phyloP scores from a whole-genome alignment of 2,797 vertebrate species.

The Crocodylus rhombifer region DNA sequence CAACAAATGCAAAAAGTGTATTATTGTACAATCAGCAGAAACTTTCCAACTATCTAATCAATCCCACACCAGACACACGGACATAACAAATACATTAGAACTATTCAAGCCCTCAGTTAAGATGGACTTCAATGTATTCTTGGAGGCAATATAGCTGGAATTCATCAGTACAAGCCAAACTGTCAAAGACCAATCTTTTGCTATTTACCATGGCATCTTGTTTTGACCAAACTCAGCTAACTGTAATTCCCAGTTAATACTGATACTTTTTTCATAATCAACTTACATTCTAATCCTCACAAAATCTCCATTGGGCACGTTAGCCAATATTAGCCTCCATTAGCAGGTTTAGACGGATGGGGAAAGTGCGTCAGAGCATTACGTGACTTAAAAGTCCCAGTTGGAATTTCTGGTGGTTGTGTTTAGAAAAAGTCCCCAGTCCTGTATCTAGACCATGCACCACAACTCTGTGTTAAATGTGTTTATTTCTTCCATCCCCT shows the following conservation, averaged over 20 bases:
- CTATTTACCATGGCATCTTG: neutral
- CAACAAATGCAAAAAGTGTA: neutral
- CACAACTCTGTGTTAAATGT: neutral
- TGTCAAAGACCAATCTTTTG: neutral
- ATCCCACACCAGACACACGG: neutral
- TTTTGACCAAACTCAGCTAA: neutral
- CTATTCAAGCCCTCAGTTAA: neutral
- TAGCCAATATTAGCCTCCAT: neutral
- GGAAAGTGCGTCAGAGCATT: rapidly evolving
- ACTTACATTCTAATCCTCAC: neutral
- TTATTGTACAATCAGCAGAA: neutral
- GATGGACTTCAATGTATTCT: neutral
- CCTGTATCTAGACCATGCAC: neutral
- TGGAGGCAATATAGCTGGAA: neutral
- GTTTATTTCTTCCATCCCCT: neutral
- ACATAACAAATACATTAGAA: neutral
- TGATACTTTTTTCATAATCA: neutral
- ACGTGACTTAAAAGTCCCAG: neutral
- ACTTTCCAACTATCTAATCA: neutral
- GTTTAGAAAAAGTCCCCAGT: neutral
- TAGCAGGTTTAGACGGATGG: neutral
- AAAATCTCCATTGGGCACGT: neutral
- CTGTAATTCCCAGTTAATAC: neutral
- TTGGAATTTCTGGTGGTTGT: neutral
- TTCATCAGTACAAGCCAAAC: neutral